Base-by-base conservation (phyloP, 1,140 invertebrate genomes). In the Cotesia glomerata region DNA sequence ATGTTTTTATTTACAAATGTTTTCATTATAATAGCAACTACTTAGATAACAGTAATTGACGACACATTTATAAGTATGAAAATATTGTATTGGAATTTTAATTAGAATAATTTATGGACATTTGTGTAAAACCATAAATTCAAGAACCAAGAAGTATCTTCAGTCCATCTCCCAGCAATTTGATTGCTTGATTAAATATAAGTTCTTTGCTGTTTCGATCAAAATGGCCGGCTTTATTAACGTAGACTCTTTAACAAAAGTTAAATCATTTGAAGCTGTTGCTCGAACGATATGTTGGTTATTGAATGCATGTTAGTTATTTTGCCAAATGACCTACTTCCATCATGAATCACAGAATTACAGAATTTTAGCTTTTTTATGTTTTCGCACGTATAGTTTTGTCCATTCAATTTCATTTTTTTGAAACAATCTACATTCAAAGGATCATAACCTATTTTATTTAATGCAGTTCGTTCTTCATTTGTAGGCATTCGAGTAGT, bases 141-240 rank as follows among this genome's bases (percentile, higher is more conserved):
- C 35, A 36, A 36, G 35, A 36, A 36, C 35, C 35, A 7, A 36
- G n/a, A 36, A 36, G 35, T 36, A 3, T 36, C 35, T 36, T 18
- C 51, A 69, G 18, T 69, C 67, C 4, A 54, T 58, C 36, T 69
- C 67, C 67, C 67, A 69, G 36, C 67, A 69, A 45, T 69, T 69
- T 3, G 52, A 4, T 18, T 36, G 36, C 16, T 69, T 69, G 4
- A 69, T 69, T 4, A 45, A 13, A 18, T 35, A 58, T 18, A 14
- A 9, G 7, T 36, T 36, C 2, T 59, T 36, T 58, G 32, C 2
- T 36, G 13, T 59, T 2, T 18, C 11, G 5, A 69, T 58, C 13
- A 9, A 11, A 45, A 69, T 11, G 14, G 67, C 67, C 14, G 67
- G 67, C 34, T 14, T 58, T n/a, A 58, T 52, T 2, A 58, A 36